phyloP scores from a whole-genome alignment of 2,888 invertebrate species.

The Colostygia pectinataria region DNA sequence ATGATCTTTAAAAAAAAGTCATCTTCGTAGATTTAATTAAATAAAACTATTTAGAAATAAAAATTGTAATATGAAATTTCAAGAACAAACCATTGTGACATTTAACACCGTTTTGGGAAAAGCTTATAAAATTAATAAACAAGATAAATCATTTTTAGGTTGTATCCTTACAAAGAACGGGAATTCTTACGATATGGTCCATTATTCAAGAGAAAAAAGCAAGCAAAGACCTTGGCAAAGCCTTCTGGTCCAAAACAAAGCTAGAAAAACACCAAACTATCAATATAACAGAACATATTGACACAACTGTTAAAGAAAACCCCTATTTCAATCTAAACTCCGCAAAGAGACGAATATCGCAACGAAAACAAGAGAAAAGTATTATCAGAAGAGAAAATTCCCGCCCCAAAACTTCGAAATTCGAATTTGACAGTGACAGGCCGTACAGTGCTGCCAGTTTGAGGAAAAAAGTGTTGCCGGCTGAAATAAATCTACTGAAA shows the following conservation, averaged over 20 bases:
- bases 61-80: no score
- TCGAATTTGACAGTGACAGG: conserved; percentile 52
- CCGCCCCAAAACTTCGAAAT: conserved; percentile 51
- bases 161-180: conserved; percentile 61
- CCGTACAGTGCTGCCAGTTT: conserved; percentile 59
- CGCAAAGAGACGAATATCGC: conserved; percentile 58
- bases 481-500: conserved; percentile 41
- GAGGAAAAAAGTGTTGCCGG: conserved; percentile 45
- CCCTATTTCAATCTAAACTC: conserved; percentile 59
- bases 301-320: conserved; percentile 35
- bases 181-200: conserved; percentile 66
- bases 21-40: no score
- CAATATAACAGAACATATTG: conserved; percentile 51
- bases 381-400: conserved; percentile 40
- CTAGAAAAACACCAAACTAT: conserved; percentile 61
- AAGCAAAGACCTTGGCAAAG: conserved; percentile 60
- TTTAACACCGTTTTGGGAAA: no score
- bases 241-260: conserved; percentile 68
- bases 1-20: no score
- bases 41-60: no score
- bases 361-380: conserved; percentile 52
- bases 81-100: no score
- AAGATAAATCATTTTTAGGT: conserved; percentile 49
- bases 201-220: conserved; percentile 62
- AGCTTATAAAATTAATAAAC: no score